Conservation (phyloP, 2,888 invertebrate genomes). For the Liodrosophila aerea region DNA sequence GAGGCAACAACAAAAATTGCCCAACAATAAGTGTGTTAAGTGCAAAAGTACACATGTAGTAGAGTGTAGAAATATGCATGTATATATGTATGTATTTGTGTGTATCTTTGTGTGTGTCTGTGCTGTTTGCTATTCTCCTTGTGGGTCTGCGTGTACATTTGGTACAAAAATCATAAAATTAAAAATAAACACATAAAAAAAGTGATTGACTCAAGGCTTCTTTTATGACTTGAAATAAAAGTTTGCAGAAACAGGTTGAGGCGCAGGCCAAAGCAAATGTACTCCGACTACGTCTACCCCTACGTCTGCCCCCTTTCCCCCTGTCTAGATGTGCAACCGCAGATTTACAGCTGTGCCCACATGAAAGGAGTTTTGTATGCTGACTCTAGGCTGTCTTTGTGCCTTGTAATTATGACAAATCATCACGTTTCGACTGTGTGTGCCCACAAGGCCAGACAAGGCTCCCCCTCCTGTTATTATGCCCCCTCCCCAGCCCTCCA, state of each 20-base stretch:
- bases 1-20: conserved; percentile 35
- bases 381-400: conserved; percentile 22
- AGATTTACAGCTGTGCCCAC: conserved; percentile 12
- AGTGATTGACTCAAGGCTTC: conserved; percentile 8
- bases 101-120: conserved; percentile 18
- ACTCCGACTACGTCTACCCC: neutral
- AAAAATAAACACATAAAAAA: conserved; percentile 71
- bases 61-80: conserved; percentile 26
- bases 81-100: conserved; percentile 2
- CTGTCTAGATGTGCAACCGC: conserved; percentile 17
- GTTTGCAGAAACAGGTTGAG: neutral
- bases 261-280: conserved; percentile 4
- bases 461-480: conserved; percentile 2
- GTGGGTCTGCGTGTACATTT: conserved; percentile 46
- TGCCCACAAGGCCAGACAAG: conserved; percentile 53
- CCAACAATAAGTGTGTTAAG: conserved; percentile 70
- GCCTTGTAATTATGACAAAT: conserved; percentile 68
- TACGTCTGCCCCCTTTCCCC: neutral
- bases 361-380: conserved; percentile 5
- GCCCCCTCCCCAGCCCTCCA: conserved; percentile 11
- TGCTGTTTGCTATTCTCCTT: conserved; percentile 41
- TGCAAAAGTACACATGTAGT: conserved; percentile 65
- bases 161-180: conserved; percentile 67
- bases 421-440: conserved; percentile 63
- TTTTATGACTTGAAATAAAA: conserved; percentile 36